Evolutionary conservation across 2,113 vertebrate species (phyloP).

Genomic region (Puntigrus tetrazona): DNA sequence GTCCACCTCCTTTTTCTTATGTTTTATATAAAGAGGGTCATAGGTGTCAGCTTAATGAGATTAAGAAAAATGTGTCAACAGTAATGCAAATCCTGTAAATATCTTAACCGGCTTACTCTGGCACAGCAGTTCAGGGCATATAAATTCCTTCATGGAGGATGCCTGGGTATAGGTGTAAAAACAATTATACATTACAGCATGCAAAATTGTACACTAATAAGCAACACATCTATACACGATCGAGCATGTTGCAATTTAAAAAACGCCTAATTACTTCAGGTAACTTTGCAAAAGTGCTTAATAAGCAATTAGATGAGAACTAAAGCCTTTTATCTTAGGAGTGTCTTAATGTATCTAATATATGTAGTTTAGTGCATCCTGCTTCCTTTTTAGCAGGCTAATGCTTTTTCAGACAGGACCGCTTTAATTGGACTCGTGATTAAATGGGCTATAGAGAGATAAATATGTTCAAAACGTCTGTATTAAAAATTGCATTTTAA

Average conservation of each 20-base stretch:
- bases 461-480: conserved; percentile 30
- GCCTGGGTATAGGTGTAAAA: neutral
- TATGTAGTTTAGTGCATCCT: conserved; percentile 37
- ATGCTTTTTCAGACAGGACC: neutral
- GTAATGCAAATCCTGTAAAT: conserved; percentile 57
- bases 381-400: conserved; percentile 9
- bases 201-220: neutral
- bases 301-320: conserved; percentile 41
- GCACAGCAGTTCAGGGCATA: neutral
- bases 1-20: conserved; percentile 26
- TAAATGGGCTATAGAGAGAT: conserved; percentile 33
- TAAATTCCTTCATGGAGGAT: conserved; percentile 5
- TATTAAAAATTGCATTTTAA: conserved; percentile 12
- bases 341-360: conserved; percentile 7
- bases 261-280: conserved; percentile 29
- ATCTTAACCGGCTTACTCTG: conserved; percentile 54
- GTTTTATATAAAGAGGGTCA: conserved; percentile 9
- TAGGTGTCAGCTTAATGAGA: conserved; percentile 44
- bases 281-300: conserved; percentile 36
- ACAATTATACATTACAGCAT: conserved; percentile 4
- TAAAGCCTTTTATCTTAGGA: conserved; percentile 28
- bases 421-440: conserved; percentile 40
- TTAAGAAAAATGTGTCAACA: conserved; percentile 58
- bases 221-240: neutral
- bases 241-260: neutral